These are phyloP conservation scores for Parotocinclus haroldoi DNA, from an alignment of 2,797 vertebrate genomes.

Conservation along the genomic window DNA sequence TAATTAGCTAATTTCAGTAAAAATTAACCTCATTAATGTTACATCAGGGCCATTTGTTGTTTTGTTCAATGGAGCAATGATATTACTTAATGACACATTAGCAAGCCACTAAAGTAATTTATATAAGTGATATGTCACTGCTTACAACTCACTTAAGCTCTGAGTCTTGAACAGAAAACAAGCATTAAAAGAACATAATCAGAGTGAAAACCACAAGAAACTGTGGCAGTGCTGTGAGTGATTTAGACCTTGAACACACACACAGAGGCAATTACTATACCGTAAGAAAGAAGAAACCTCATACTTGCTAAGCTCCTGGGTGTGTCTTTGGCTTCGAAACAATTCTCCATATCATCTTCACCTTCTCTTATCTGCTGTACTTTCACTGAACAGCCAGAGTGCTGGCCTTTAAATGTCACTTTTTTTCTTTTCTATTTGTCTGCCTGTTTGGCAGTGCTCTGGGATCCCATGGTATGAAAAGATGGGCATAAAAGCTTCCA, in stretches of 20 bases:
- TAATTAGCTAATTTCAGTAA: too few relatives aligned
- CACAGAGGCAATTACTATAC: slow-evolving; percentile 30
- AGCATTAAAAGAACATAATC: neutral
- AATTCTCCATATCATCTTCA: slow-evolving; percentile 38
- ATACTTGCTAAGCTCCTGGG: slow-evolving; percentile 10
- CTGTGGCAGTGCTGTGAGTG: neutral
- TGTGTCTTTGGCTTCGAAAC: slow-evolving; percentile 15
- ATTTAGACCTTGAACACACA: slow-evolving; percentile 16
- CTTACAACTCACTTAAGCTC: too few relatives aligned
- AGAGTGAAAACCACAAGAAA: neutral
- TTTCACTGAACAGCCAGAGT: slow-evolving; percentile 35
- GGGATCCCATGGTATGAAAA: slow-evolving; percentile 31
- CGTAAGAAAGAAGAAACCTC: slow-evolving; percentile 19
- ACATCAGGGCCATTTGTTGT: too few relatives aligned
- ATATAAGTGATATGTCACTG: too few relatives aligned
- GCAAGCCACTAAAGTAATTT: too few relatives aligned
- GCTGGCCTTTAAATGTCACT: slow-evolving; percentile 52
- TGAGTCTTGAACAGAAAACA: too few relatives aligned
- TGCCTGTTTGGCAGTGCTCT: slow-evolving; percentile 30
- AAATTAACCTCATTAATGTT: too few relatives aligned
- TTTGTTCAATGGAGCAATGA: too few relatives aligned
- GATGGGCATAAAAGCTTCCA: slow-evolving; percentile 45
- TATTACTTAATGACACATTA: too few relatives aligned
- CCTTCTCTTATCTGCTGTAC: slow-evolving; percentile 43
- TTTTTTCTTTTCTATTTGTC: slow-evolving; percentile 40